A percentile compares a stretch with the other conserved stretches of the same genome.
Conservation (phyloP, 2,113 vertebrate species). For the Centrocercus urophasianus region DNA sequence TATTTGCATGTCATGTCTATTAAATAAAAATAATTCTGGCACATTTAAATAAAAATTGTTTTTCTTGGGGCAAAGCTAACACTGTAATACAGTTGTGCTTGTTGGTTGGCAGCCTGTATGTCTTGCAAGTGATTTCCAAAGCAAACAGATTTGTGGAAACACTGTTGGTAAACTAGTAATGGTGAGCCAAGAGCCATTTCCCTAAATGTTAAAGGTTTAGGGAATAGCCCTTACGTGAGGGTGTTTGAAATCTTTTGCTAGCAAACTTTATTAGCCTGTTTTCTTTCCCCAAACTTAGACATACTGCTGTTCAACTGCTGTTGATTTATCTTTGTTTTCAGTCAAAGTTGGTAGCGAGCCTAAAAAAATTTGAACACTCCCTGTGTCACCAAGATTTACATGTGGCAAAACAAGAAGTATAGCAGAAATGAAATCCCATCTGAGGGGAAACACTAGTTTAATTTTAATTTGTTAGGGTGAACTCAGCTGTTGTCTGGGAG, state of each 20-base stretch:
- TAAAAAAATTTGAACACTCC: background rate
- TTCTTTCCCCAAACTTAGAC: background rate
- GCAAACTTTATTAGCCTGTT: background rate
- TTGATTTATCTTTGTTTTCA: conserved; percentile 65
- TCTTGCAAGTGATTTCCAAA: background rate
- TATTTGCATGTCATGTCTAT: background rate
- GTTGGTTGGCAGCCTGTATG: background rate
- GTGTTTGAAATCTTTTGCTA: background rate
- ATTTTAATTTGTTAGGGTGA: conserved; percentile 66
- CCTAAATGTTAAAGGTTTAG: background rate
- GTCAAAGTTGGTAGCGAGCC: conserved; percentile 55
- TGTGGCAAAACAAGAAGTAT: conserved; percentile 53
- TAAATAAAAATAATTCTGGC: background rate
- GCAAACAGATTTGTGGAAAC: background rate
- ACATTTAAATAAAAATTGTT: background rate
- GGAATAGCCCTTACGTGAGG: background rate
- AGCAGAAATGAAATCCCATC: conserved; percentile 63
- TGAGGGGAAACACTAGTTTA: conserved; percentile 46
- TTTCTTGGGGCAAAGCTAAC: background rate
- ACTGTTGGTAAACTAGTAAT: background rate
- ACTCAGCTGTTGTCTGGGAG: conserved; percentile 31
- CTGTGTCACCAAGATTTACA: conserved; percentile 38
- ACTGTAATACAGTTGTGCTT: background rate
- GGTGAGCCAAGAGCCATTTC: background rate
- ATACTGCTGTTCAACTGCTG: background rate